Percentiles rank a stretch among this genome's conserved stretches.
Evolutionary conservation across 2,888 invertebrate genomes (phyloP).

Genomic region (Ceriagrion tenellum): DNA sequence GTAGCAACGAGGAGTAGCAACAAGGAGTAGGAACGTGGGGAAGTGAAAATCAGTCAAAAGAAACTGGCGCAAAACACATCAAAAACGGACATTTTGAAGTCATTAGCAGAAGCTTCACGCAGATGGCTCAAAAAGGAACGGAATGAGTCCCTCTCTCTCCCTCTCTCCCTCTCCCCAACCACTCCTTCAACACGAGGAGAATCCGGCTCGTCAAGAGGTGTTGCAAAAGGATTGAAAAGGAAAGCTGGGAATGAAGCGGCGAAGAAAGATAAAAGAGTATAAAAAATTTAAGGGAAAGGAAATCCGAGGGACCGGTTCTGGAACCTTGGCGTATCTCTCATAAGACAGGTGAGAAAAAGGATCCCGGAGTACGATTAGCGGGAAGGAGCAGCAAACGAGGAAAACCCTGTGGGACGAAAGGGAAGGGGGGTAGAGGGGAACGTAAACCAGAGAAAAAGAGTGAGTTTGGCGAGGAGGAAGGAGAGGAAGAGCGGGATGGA

Average conservation of each 20-base stretch:
- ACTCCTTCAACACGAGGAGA: neutral
- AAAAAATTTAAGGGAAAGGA: neutral
- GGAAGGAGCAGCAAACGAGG: neutral
- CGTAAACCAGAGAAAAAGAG: neutral
- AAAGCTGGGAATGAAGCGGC: neutral
- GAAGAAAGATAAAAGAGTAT: neutral
- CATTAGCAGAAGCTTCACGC: neutral
- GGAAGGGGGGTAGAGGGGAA: too few species aligned
- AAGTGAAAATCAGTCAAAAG: neutral
- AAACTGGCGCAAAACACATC: neutral
- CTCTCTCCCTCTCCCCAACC: neutral
- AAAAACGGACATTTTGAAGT: constrained; percentile 1
- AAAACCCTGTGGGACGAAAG: too few species aligned
- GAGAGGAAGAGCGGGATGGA: neutral
- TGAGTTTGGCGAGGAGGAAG: neutral
- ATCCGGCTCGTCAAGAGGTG: neutral
- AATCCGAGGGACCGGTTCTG: neutral
- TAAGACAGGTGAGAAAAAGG: constrained; percentile 6
- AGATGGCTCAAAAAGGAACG: neutral
- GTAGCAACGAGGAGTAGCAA: too few species aligned
- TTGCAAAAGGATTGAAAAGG: neutral
- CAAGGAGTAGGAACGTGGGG: neutral
- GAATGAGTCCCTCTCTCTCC: neutral
- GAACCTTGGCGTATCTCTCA: constrained; percentile 9
- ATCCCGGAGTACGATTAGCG: neutral